Evolutionary conservation across 2,888 invertebrate genomes (phyloP).

Genomic region (Drosophila melanosoma): DNA sequence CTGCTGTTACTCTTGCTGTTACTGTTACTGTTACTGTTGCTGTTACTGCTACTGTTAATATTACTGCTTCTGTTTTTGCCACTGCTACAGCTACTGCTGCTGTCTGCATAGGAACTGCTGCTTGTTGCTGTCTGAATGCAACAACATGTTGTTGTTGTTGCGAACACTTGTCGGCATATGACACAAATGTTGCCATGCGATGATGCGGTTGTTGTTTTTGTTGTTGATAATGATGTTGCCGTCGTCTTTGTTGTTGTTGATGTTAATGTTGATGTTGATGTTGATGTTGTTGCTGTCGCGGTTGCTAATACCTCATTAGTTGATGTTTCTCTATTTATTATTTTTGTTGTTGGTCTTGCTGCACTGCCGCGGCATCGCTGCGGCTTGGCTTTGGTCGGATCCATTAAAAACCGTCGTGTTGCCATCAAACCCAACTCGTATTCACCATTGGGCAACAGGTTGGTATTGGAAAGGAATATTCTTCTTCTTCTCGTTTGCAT

Average conservation of each 20-base stretch:
- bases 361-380: constrained; percentile 1
- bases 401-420: neutral
- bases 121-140: constrained; percentile 44
- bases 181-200: constrained; percentile 53
- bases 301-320: constrained; percentile 36
- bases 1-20: constrained; percentile 14
- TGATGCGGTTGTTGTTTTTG: constrained; percentile 9
- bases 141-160: constrained; percentile 54
- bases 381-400: neutral
- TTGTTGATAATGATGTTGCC: constrained; percentile 4
- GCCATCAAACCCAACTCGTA: neutral
- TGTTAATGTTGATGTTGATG: constrained; percentile 15
- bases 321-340: constrained; percentile 8
- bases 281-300: constrained; percentile 14
- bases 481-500: neutral
- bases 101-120: constrained; percentile 41
- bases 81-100: constrained; percentile 12
- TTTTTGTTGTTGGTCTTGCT: constrained; percentile 16
- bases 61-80: constrained; percentile 19
- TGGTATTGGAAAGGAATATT: neutral
- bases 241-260: constrained; percentile 10
- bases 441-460: neutral
- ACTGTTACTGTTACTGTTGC: neutral
- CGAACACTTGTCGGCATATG: constrained; percentile 54
- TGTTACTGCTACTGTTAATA: constrained; percentile 15